These are phyloP conservation scores for Poeciliopsis retropinna DNA, from an alignment of 2,113 vertebrate species.

Conservation along the genomic window DNA sequence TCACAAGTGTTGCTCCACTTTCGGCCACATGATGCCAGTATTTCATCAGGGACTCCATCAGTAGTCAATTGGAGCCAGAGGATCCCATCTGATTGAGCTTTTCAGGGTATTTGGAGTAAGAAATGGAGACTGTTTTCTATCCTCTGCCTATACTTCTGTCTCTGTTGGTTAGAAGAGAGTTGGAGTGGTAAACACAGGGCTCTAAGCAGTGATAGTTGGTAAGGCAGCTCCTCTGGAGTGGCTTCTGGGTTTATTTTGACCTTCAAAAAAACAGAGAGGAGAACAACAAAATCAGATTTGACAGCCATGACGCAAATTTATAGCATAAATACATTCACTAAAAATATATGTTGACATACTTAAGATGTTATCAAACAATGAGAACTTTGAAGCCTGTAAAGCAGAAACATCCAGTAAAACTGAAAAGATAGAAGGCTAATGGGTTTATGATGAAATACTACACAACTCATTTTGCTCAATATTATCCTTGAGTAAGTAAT, in stretches of 20 bases:
- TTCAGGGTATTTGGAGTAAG: constrained; percentile 13
- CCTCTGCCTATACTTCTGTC: constrained; percentile 35
- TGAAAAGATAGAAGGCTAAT: constrained; percentile 14
- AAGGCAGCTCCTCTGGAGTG: constrained; percentile 55
- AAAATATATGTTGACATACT: background rate
- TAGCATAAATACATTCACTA: background rate
- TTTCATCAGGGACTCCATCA: constrained; percentile 54
- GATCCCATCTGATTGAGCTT: constrained; percentile 25
- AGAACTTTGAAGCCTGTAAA: constrained; percentile 1
- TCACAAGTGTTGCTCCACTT: constrained; percentile 24
- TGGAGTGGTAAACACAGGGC: constrained; percentile 44
- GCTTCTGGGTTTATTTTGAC: constrained; percentile 71
- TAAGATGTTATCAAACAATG: background rate
- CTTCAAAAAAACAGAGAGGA: constrained; percentile 43
- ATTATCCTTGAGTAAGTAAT: constrained; percentile 21
- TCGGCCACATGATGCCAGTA: constrained; percentile 64
- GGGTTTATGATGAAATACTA: constrained; percentile 32
- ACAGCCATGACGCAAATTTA: background rate
- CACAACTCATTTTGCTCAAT: constrained; percentile 17
- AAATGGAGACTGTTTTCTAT: constrained; percentile 24
- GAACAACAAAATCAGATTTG: background rate
- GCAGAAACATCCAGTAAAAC: background rate
- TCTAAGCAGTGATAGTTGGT: constrained; percentile 44
- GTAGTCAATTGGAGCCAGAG: constrained; percentile 19
- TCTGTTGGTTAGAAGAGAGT: constrained; percentile 37